Evolutionary conservation across 2,797 vertebrate genomes (phyloP).

Genomic region (Pempheris klunzingeri): DNA sequence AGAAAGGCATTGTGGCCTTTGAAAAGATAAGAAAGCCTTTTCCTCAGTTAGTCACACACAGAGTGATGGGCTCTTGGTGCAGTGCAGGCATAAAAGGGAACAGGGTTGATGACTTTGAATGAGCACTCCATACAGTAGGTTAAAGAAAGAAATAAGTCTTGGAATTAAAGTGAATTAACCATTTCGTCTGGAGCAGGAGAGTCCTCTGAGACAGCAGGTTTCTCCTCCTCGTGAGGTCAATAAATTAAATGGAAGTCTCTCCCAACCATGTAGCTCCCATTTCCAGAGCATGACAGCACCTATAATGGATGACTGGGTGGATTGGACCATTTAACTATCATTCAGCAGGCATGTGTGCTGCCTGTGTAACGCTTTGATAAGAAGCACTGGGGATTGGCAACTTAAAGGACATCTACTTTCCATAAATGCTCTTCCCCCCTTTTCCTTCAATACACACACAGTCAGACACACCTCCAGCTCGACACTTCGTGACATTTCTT

Average conservation of each 20-base stretch:
- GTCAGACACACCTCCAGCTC: slow-evolving; percentile 13
- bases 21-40: slow-evolving; percentile 63
- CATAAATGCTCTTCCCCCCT: background rate
- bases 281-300: slow-evolving; percentile 57
- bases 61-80: slow-evolving; percentile 44
- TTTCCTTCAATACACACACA: slow-evolving; percentile 2
- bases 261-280: slow-evolving; percentile 30
- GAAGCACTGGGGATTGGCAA: slow-evolving; percentile 24
- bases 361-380: slow-evolving; percentile 52
- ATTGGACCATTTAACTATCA: slow-evolving; percentile 39
- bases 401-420: slow-evolving; percentile 30
- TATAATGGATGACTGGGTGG: slow-evolving; percentile 57
- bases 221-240: slow-evolving; percentile 28
- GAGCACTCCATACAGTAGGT: slow-evolving; percentile 23
- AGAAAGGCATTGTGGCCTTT: slow-evolving; percentile 63
- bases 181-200: slow-evolving; percentile 18
- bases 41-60: slow-evolving; percentile 46
- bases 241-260: slow-evolving; percentile 47
- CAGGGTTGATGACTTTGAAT: slow-evolving; percentile 54
- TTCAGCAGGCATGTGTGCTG: slow-evolving; percentile 26
- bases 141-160: slow-evolving; percentile 36
- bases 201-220: background rate
- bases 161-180: slow-evolving; percentile 61
- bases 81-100: slow-evolving; percentile 29
- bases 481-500: background rate